phyloP scores from a whole-genome alignment of 2,113 vertebrate species.

The Eonycteris spelaea region DNA sequence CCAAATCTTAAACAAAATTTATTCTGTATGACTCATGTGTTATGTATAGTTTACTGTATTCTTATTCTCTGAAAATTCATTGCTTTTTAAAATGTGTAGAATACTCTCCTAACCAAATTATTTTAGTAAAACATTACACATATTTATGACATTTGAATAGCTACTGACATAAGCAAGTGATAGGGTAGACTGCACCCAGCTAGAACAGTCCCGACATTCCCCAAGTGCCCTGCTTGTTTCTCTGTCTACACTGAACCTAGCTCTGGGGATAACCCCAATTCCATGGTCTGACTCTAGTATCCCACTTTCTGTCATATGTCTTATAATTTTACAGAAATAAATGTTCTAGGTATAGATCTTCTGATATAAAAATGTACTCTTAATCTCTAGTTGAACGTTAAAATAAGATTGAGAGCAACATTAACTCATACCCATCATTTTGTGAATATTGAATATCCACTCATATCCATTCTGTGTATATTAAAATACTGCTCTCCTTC shows the following conservation, averaged over 20 bases:
- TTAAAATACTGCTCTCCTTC: not conserved
- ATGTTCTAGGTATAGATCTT: not conserved
- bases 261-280: not conserved
- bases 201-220: not conserved
- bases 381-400: not conserved
- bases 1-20: not conserved
- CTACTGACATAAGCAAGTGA: not conserved
- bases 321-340: not conserved
- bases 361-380: not conserved
- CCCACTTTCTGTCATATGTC: not conserved
- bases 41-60: not conserved
- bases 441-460: not conserved
- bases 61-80: not conserved
- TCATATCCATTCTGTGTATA: not conserved
- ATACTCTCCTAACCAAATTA: not conserved
- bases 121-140: not conserved
- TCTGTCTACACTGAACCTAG: not conserved
- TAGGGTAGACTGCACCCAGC: not conserved
- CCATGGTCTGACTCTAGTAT: not conserved
- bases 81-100: not conserved
- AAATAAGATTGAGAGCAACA: not conserved
- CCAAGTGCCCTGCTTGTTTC: not conserved
- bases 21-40: not conserved
- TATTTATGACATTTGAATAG: not conserved
- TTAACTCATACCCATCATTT: not conserved